Conservation (phyloP, 2,797 vertebrate species). For the Aulostomus chinensis region DNA sequence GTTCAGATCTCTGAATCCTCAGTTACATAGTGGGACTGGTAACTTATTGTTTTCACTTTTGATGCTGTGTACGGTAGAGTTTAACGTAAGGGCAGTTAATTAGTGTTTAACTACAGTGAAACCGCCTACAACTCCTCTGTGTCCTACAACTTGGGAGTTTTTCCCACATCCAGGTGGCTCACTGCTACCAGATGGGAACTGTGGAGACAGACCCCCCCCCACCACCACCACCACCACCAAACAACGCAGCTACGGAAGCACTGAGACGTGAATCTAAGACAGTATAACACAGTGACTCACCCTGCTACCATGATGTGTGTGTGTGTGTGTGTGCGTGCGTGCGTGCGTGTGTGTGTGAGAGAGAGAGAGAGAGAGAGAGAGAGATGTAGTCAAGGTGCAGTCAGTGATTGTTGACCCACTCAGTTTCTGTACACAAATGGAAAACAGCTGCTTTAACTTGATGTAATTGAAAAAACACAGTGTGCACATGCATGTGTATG, state of each 20-base stretch:
- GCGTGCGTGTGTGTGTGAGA: not conserved
- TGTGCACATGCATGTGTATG: not conserved
- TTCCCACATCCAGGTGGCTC: constrained; percentile 49
- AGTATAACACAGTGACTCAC: constrained; percentile 11
- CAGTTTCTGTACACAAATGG: constrained; percentile 5
- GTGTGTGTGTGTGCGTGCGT: not conserved
- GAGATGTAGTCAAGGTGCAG: constrained; percentile 1
- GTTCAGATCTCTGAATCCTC: too few relatives aligned
- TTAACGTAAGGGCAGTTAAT: too few relatives aligned
- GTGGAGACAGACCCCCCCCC: constrained; percentile 14
- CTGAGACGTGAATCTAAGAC: constrained; percentile 11
- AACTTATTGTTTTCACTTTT: too few relatives aligned
- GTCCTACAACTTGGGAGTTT: constrained; percentile 24
- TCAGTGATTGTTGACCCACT: constrained; percentile 12
- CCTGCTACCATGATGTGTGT: not conserved
- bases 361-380: too few relatives aligned
- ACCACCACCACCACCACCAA: constrained; percentile 2
- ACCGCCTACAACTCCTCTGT: constrained; percentile 14
- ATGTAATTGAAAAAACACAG: not conserved
- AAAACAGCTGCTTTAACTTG: constrained; percentile 30
- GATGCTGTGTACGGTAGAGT: too few relatives aligned
- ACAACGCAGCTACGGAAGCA: constrained; percentile 12
- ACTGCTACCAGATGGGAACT: constrained; percentile 14
- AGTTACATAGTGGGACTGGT: too few relatives aligned
- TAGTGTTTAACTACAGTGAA: constrained; percentile 27